Conservation (phyloP, 2,888 invertebrate genomes). For the Matsumyia berberina region DNA sequence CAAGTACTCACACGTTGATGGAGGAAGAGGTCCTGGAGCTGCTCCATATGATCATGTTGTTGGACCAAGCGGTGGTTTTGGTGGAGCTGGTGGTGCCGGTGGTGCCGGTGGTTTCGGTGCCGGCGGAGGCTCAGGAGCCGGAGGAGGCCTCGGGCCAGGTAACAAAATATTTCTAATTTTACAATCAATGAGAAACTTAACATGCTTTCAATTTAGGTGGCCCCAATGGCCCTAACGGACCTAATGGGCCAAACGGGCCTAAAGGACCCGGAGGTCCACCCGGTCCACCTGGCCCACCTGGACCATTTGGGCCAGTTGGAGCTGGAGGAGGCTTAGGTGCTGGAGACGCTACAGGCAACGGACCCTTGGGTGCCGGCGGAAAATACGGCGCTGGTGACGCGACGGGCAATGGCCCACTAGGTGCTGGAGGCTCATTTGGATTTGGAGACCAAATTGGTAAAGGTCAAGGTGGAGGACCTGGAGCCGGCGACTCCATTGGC, state of each 20-base stretch:
- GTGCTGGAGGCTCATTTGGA: constrained; percentile 56
- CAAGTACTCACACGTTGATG: constrained; percentile 56
- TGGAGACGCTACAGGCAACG: constrained; percentile 60
- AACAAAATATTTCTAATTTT: constrained; percentile 52
- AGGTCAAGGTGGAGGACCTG: background rate
- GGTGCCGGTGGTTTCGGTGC: constrained; percentile 77
- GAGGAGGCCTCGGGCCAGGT: constrained; percentile 78
- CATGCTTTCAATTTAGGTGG: constrained; percentile 29
- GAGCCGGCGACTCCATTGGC: no score
- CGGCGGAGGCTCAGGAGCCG: constrained; percentile 61
- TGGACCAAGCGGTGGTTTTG: constrained; percentile 56
- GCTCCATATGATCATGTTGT: constrained; percentile 53
- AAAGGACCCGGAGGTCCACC: constrained; percentile 58
- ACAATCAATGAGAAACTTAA: constrained; percentile 3
- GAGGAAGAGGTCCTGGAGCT: constrained; percentile 49
- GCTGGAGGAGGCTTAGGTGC: constrained; percentile 75
- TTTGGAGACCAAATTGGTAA: constrained; percentile 52
- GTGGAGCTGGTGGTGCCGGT: constrained; percentile 73
- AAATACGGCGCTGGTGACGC: constrained; percentile 77
- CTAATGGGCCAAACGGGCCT: constrained; percentile 71
- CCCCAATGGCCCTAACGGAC: constrained; percentile 56
- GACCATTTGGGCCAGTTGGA: constrained; percentile 59
- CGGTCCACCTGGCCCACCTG: constrained; percentile 77
- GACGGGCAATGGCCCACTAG: constrained; percentile 70
- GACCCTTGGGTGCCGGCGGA: constrained; percentile 68